Percentiles rank a stretch among this genome's conserved stretches.
These are phyloP conservation scores for Lateolabrax maculatus DNA, from an alignment of 2,797 vertebrate species.

Conservation along the genomic window DNA sequence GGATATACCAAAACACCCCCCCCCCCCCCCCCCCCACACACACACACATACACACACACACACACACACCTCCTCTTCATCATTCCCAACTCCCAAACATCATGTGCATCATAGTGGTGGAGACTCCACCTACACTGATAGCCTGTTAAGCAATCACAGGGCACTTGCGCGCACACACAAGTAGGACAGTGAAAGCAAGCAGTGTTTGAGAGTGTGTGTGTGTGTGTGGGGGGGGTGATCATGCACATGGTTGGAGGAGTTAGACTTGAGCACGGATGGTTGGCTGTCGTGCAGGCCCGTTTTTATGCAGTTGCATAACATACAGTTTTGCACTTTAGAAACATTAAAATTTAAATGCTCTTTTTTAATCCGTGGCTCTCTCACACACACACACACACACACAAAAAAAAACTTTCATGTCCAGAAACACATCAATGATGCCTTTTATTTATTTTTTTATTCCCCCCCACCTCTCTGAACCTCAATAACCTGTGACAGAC, in stretches of 20 bases:
- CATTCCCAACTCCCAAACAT: constrained; percentile 35
- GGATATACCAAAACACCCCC: constrained; percentile 53
- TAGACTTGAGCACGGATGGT: constrained; percentile 67
- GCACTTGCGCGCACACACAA: constrained; percentile 29
- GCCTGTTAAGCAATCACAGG: constrained; percentile 53
- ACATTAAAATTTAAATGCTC: constrained; percentile 82
- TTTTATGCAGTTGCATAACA: constrained; percentile 80
- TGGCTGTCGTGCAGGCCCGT: constrained; percentile 63
- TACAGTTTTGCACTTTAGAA: constrained; percentile 83
- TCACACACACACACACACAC: constrained; percentile 25
- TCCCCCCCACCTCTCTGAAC: constrained; percentile 42
- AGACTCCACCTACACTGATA: constrained; percentile 54
- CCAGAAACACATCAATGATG: constrained; percentile 54
- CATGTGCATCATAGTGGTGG: constrained; percentile 55
- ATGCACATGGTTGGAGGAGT: constrained; percentile 71
- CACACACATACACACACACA: too few species aligned
- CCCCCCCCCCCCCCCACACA: too few species aligned
- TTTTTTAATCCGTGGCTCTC: constrained; percentile 78
- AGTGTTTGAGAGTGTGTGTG: constrained; percentile 23
- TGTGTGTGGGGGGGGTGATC: constrained; percentile 27
- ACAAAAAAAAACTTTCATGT: constrained; percentile 52
- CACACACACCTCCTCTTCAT: constrained; percentile 22
- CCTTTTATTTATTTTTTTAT: background rate
- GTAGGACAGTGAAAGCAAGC: constrained; percentile 41
- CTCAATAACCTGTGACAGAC: constrained; percentile 74